These are phyloP conservation scores for Pseudomyrmex cubaensis DNA, from an alignment of 1,140 invertebrate species.

Conservation along the genomic window DNA sequence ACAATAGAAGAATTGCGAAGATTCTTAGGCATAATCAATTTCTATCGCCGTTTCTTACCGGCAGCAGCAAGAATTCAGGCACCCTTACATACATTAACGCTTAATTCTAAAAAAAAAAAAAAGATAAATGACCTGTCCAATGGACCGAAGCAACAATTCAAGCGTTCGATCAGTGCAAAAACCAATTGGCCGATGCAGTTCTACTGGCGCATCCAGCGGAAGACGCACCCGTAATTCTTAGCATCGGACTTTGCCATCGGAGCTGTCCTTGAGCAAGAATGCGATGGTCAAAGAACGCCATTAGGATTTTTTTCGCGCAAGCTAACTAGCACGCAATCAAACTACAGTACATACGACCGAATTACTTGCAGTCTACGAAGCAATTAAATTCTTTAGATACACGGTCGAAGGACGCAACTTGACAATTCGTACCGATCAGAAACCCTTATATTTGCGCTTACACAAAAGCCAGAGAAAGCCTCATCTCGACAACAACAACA, in stretches of 20 bases:
- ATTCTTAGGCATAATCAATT: not conserved
- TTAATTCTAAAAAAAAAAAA: not conserved
- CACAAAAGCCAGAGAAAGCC: not conserved
- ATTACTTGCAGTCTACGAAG: not conserved
- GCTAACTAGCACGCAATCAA: not conserved
- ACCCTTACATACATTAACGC: not conserved
- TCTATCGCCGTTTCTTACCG: not conserved
- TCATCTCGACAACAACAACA: not conserved
- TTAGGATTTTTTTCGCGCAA: not conserved
- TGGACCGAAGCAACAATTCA: not conserved
- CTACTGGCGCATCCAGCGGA: not conserved
- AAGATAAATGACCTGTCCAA: not conserved
- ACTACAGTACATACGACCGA: slow-evolving; percentile 32
- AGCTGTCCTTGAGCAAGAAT: not conserved
- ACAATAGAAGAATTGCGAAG: not conserved
- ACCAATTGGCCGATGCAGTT: not conserved
- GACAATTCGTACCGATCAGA: not conserved
- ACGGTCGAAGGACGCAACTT: slow-evolving; percentile 1
- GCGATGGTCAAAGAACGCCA: not conserved
- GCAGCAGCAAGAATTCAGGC: not conserved
- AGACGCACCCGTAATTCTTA: not conserved
- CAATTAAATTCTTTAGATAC: slow-evolving; percentile 26
- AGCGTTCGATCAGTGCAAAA: not conserved
- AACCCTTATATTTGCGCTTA: not conserved
- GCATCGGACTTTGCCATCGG: not conserved